Evolutionary conservation across 37 sponge, comb jelly and placozoan genomes (phyloP).

Genomic region (Lycopodina hypogea): DNA sequence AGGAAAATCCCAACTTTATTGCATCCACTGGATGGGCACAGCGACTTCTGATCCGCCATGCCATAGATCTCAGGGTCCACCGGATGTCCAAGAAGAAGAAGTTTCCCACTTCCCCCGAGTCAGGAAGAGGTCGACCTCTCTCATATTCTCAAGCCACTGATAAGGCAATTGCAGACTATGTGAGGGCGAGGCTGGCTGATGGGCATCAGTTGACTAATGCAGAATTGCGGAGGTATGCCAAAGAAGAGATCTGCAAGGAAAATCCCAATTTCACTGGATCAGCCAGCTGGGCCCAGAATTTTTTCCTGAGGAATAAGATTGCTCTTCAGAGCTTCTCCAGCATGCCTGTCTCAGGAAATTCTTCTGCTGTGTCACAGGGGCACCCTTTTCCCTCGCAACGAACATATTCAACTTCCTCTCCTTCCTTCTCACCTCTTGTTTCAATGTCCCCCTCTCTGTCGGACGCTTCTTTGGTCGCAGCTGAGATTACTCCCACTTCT

Average conservation of each 20-base stretch:
- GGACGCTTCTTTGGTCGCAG: constrained; percentile 10
- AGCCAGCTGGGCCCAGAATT: constrained; percentile 89
- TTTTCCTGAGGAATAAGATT: constrained; percentile 64
- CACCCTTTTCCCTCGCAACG: neutral
- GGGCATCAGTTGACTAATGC: constrained; percentile 59
- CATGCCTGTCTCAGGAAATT: neutral
- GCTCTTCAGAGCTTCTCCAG: constrained; percentile 25
- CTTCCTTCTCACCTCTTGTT: neutral
- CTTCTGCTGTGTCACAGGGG: neutral
- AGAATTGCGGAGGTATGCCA: constrained; percentile 67
- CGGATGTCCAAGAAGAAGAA: neutral
- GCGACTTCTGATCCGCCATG: constrained; percentile 56
- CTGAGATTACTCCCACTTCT: constrained; percentile 30
- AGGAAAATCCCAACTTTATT: constrained; percentile 73
- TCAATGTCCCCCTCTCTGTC: constrained; percentile 18
- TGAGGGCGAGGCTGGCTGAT: constrained; percentile 31
- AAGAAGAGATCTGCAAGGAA: constrained; percentile 55
- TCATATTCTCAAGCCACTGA: constrained; percentile 70
- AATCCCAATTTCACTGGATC: constrained; percentile 78
- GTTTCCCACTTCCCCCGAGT: neutral
- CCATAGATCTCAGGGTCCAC: constrained; percentile 38
- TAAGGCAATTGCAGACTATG: constrained; percentile 59
- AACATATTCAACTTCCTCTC: neutral
- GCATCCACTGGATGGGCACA: constrained; percentile 84
- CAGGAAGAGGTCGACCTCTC: constrained; percentile 61